These are phyloP conservation scores for Hypocryptadius cinnamomeus DNA, from an alignment of 2,113 vertebrate species.

Conservation along the genomic window DNA sequence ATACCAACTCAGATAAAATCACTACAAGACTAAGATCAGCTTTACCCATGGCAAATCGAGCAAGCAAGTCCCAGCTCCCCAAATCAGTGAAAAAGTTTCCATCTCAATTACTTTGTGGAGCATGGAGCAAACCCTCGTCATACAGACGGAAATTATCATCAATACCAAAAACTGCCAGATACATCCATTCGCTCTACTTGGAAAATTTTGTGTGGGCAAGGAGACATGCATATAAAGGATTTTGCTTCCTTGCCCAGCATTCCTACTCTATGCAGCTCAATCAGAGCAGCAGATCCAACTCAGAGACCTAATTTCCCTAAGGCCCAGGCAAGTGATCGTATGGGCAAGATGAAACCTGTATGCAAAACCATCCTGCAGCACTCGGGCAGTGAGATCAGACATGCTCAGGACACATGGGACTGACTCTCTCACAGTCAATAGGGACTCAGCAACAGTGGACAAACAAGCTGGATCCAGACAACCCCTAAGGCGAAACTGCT, in stretches of 20 bases:
- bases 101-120: background rate
- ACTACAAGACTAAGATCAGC: background rate
- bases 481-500: background rate
- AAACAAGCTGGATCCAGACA: background rate
- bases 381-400: background rate
- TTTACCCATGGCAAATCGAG: background rate
- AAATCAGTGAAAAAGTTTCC: background rate
- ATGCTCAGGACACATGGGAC: background rate
- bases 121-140: background rate
- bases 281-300: background rate
- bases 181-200: background rate
- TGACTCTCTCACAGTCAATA: fast-evolving
- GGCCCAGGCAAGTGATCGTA: fast-evolving
- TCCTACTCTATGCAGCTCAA: background rate
- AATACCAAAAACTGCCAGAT: background rate
- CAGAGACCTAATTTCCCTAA: background rate
- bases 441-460: background rate
- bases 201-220: background rate
- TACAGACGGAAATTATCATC: background rate
- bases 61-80: background rate
- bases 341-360: background rate
- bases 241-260: background rate
- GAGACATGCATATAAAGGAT: background rate
- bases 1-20: background rate
- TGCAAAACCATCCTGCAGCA: background rate